Percentiles rank a stretch among this genome's conserved stretches.
Conservation (phyloP, 2,888 invertebrate genomes). For the Drosophila stalkeri region DNA sequence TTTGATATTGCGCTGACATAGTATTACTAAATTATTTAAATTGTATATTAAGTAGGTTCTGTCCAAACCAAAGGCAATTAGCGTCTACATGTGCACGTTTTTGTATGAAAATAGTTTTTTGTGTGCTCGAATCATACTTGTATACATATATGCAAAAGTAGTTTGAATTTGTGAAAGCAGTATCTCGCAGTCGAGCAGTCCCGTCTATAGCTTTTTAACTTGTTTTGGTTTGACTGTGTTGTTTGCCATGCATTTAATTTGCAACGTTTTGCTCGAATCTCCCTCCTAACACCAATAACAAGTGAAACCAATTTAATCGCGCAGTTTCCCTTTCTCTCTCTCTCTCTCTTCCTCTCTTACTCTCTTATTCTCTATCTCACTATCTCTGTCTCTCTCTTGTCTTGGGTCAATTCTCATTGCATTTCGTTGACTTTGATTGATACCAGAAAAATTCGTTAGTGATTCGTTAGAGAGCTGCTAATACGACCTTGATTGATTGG, state of each 20-base stretch:
- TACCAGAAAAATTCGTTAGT: constrained; percentile 27
- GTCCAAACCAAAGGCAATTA: too few relatives aligned
- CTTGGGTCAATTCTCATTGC: constrained; percentile 26
- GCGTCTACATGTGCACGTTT: too few relatives aligned
- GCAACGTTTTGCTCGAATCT: neutral
- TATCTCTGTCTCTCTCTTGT: neutral
- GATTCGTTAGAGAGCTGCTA: constrained; percentile 28
- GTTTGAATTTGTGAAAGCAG: neutral
- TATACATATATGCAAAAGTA: too few relatives aligned
- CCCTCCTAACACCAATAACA: constrained; percentile 6
- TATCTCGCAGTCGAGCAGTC: neutral
- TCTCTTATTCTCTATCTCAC: neutral
- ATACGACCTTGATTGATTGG: constrained; percentile 57
- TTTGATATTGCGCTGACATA: too few relatives aligned
- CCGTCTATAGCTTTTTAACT: neutral
- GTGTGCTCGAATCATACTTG: too few relatives aligned
- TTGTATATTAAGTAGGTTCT: too few relatives aligned
- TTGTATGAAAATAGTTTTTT: too few relatives aligned
- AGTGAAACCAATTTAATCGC: constrained; percentile 51
- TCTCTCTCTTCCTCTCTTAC: neutral
- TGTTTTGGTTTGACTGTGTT: neutral
- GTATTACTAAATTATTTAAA: too few relatives aligned
- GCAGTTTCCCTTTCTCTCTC: neutral
- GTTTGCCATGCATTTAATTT: constrained; percentile 18
- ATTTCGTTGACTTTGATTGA: constrained; percentile 63